phyloP scores from a whole-genome alignment of 2,888 invertebrate genomes.

The Thereva unica region DNA sequence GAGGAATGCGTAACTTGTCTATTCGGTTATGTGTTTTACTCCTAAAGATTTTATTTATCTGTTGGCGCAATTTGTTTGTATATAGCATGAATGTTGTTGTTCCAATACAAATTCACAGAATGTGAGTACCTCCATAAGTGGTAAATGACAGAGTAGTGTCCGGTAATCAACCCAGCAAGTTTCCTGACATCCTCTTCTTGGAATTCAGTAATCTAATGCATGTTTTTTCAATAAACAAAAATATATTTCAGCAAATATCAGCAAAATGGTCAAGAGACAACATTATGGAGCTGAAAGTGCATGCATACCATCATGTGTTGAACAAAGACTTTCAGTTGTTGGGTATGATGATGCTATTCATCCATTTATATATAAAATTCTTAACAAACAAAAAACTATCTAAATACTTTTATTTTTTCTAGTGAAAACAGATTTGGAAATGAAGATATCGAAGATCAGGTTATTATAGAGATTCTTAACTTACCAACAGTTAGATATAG shows the following conservation, averaged over 20 bases:
- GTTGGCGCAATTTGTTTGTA: too few relatives aligned
- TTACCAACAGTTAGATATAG: slow-evolving; percentile 37
- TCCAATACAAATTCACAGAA: too few relatives aligned
- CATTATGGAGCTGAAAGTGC: slow-evolving; percentile 24
- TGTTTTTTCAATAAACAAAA: neutral
- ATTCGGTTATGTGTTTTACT: too few relatives aligned
- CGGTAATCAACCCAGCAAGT: too few relatives aligned
- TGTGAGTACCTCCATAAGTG: too few relatives aligned
- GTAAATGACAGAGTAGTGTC: too few relatives aligned
- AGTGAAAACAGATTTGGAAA: neutral
- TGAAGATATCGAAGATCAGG: neutral
- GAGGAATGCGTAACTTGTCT: too few relatives aligned
- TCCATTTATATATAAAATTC: neutral
- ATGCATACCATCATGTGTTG: slow-evolving; percentile 40
- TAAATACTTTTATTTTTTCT: neutral
- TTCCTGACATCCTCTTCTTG: too few relatives aligned
- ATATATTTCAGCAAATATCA: slow-evolving; percentile 19
- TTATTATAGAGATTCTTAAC: slow-evolving; percentile 37
- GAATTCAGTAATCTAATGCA: too few relatives aligned
- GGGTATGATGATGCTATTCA: slow-evolving; percentile 26
- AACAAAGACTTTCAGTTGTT: slow-evolving; percentile 16
- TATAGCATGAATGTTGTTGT: too few relatives aligned
- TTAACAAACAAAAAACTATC: neutral
- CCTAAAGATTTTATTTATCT: too few relatives aligned
- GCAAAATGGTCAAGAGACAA: slow-evolving; percentile 19